phyloP scores from a whole-genome alignment of 2,888 invertebrate species.

The Eupithecia inturbata region DNA sequence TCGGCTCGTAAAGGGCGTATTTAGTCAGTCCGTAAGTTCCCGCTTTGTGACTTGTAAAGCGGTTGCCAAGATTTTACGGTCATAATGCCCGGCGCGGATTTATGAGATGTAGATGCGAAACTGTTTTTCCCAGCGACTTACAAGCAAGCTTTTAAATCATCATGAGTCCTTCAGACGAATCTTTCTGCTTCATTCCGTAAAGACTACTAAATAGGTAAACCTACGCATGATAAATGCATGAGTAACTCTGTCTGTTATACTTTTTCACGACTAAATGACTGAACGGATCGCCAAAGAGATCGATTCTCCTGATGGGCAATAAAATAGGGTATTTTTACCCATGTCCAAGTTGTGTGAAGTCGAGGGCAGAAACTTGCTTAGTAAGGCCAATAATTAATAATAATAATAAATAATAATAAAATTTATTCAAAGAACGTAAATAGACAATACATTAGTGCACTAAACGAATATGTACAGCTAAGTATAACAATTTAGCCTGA shows the following conservation, averaged over 20 bases:
- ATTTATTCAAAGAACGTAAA: no score
- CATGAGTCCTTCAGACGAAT: neutral
- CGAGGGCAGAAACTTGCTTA: neutral
- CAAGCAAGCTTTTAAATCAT: neutral
- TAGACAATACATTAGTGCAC: no score
- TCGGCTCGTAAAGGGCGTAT: slow-evolving; percentile 36
- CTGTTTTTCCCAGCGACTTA: neutral
- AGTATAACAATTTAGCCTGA: no score
- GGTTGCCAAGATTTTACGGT: slow-evolving; percentile 43
- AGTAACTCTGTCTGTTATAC: no score
- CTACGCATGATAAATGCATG: no score
- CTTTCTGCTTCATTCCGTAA: no score
- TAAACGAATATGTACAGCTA: no score
- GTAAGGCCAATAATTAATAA: neutral
- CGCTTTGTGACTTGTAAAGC: slow-evolving; percentile 44
- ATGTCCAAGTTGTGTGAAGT: neutral
- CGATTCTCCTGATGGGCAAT: neutral
- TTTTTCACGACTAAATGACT: no score
- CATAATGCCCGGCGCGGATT: slow-evolving; percentile 35
- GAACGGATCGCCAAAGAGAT: neutral
- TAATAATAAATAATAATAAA: no score
- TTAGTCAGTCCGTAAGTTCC: slow-evolving; percentile 33
- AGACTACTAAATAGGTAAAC: no score
- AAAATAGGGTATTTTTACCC: neutral
- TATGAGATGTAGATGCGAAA: slow-evolving; percentile 11